phyloP scores from a whole-genome alignment of 2,888 invertebrate species.

The Ectobius pallidus region DNA sequence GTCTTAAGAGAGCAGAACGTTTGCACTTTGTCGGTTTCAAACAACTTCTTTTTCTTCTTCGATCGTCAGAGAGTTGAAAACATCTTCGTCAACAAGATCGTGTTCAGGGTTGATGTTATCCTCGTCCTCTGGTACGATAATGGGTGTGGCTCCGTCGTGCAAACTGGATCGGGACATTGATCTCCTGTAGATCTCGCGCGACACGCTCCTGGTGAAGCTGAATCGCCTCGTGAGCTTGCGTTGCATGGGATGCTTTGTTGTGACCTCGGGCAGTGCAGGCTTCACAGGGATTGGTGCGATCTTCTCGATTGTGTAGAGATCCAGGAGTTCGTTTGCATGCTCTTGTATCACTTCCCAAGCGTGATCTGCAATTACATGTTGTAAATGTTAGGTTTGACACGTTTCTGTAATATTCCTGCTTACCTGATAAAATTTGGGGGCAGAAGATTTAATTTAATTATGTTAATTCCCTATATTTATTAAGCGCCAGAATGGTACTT shows the following conservation, averaged over 20 bases:
- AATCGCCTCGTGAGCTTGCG: slow-evolving; percentile 54
- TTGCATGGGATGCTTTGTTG: slow-evolving; percentile 20
- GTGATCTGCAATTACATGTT: slow-evolving; percentile 57
- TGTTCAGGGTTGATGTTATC: slow-evolving; percentile 41
- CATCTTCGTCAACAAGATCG: slow-evolving; percentile 39
- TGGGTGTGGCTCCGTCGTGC: slow-evolving; percentile 45
- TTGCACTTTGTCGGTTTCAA: too few species aligned
- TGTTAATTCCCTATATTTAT: too few species aligned
- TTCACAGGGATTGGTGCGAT: slow-evolving; percentile 48
- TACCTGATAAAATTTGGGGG: too few species aligned
- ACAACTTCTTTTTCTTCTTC: slow-evolving; percentile 44
- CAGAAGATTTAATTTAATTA: too few species aligned
- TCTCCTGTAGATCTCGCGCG: slow-evolving; percentile 57
- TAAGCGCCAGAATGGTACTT: too few species aligned
- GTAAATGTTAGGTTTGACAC: too few species aligned
- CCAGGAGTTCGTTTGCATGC: slow-evolving; percentile 64
- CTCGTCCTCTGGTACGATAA: slow-evolving; percentile 44
- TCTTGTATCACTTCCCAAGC: slow-evolving; percentile 68
- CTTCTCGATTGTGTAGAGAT: slow-evolving; percentile 49
- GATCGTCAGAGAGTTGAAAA: slow-evolving; percentile 37
- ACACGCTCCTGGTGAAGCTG: slow-evolving; percentile 64
- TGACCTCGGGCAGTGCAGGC: slow-evolving; percentile 46
- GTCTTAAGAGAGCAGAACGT: too few species aligned
- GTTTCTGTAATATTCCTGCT: too few species aligned
- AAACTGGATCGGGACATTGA: slow-evolving; percentile 44